These are phyloP conservation scores for Ectropis grisescens DNA, from an alignment of 1,140 invertebrate species.

Conservation along the genomic window DNA sequence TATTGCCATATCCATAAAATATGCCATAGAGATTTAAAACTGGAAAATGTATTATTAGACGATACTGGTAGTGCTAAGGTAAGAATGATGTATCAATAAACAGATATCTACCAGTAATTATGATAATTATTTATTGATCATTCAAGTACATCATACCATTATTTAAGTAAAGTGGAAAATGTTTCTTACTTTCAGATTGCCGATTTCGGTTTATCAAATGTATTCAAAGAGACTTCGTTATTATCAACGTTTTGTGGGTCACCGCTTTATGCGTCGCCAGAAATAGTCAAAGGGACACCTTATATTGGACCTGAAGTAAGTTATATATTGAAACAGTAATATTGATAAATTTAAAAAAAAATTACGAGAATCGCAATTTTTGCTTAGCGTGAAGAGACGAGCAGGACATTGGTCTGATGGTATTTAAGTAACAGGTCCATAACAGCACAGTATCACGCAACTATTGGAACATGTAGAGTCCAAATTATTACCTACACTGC, in stretches of 20 bases:
- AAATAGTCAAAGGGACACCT: slow-evolving; percentile 98
- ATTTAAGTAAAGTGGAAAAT: not conserved
- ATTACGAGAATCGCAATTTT: too few species aligned
- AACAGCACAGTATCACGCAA: too few species aligned
- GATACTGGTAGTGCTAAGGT: slow-evolving; percentile 96
- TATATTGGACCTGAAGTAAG: slow-evolving; percentile 95
- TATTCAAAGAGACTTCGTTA: slow-evolving; percentile 91
- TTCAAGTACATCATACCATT: too few species aligned
- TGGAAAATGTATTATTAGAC: slow-evolving; percentile 98
- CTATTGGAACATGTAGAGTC: too few species aligned
- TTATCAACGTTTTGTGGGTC: slow-evolving; percentile 97
- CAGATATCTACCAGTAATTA: too few species aligned
- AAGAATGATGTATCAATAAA: too few species aligned
- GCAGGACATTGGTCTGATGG: too few species aligned
- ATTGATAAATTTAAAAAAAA: too few species aligned
- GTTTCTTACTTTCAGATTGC: slow-evolving; percentile 81
- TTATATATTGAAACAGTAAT: not conserved
- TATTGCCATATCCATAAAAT: slow-evolving; percentile 99
- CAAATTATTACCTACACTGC: too few species aligned
- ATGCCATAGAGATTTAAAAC: slow-evolving; percentile 97
- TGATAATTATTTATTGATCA: too few species aligned
- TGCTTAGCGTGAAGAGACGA: too few species aligned
- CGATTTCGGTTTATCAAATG: slow-evolving; percentile 98
- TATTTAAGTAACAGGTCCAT: too few species aligned
- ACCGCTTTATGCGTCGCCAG: slow-evolving; percentile 97